phyloP scores from a whole-genome alignment of 2,113 vertebrate genomes.

The Cryptotis parvus region DNA sequence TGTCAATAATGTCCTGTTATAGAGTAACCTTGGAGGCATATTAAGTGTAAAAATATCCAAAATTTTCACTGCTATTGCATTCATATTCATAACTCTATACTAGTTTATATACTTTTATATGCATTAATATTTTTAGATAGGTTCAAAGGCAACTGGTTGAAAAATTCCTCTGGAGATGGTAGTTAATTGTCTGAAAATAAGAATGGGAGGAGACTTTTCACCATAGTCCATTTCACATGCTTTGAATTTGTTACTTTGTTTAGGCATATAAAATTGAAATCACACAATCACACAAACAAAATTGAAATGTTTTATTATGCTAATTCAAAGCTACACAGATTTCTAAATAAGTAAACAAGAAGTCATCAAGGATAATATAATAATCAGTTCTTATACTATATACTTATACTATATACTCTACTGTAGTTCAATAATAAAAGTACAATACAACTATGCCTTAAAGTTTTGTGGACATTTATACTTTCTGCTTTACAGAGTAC shows the following conservation, averaged over 20 bases:
- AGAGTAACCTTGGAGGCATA: background rate
- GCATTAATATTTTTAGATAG: background rate
- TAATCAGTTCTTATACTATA: background rate
- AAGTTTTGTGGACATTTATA: background rate
- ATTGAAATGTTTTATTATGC: conserved; percentile 69
- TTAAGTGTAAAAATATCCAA: background rate
- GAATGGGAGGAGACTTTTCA: background rate
- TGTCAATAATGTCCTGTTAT: background rate
- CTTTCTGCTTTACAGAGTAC: conserved; percentile 21
- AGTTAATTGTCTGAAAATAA: background rate
- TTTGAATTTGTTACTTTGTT: background rate
- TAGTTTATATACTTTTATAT: background rate
- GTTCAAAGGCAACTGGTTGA: background rate
- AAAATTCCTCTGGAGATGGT: background rate
- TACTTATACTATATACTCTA: background rate
- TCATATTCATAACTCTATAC: background rate
- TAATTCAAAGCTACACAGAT: conserved; percentile 19
- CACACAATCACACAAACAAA: background rate
- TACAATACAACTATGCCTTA: background rate
- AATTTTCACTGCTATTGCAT: background rate
- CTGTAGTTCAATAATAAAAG: conserved; percentile 20
- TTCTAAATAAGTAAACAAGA: conserved; percentile 42
- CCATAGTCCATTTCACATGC: background rate
- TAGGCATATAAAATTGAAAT: conserved; percentile 11
- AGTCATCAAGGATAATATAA: conserved; percentile 43